A percentile compares a stretch with the other conserved stretches of the same genome.
phyloP scores from a whole-genome alignment of 2,888 invertebrate genomes.

The Ferdinandea cuprea region DNA sequence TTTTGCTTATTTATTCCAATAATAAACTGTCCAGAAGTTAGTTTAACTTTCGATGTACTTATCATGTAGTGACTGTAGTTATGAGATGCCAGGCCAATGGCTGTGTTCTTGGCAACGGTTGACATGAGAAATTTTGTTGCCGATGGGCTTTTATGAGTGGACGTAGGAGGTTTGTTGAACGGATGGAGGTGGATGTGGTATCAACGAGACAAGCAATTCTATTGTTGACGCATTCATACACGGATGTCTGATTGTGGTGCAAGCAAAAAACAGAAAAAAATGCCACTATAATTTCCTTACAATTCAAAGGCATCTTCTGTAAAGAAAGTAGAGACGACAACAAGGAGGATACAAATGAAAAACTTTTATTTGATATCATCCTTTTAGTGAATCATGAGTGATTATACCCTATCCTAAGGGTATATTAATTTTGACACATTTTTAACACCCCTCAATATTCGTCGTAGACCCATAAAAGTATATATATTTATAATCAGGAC shows the following conservation, averaged over 20 bases:
- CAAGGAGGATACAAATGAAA: not conserved
- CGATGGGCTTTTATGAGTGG: not conserved
- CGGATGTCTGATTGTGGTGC: not conserved
- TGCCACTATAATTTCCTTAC: not conserved
- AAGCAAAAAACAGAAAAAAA: not conserved
- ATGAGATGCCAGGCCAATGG: not conserved
- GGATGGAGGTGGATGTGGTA: not conserved
- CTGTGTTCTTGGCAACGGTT: not conserved
- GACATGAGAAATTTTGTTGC: not conserved
- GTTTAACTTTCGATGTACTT: conserved; percentile 6
- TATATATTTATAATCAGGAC: no score
- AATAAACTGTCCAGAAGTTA: conserved; percentile 20
- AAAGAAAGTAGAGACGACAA: not conserved
- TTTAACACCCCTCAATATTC: no score
- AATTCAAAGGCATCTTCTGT: not conserved
- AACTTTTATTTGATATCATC: not conserved
- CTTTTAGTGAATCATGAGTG: no score
- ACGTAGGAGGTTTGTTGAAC: no score
- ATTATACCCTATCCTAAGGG: no score
- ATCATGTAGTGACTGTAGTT: not conserved
- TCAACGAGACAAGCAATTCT: not conserved
- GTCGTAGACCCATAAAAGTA: no score
- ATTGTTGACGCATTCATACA: not conserved
- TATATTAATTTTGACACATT: no score
- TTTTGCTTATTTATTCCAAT: conserved; percentile 6